Evolutionary conservation across 2,888 invertebrate genomes (phyloP).

Genomic region (Tethea ocularis): DNA sequence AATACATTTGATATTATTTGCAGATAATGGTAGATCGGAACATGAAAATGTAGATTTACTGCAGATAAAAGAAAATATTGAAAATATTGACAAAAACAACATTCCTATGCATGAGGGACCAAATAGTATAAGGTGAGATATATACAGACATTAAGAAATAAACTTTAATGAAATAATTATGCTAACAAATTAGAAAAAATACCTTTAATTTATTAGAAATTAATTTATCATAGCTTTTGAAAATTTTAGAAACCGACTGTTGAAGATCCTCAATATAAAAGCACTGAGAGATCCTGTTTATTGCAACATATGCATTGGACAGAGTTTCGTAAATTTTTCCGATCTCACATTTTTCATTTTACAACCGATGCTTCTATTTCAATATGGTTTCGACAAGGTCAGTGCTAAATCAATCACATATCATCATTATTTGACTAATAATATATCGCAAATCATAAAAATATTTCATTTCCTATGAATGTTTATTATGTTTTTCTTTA

Average conservation of each 20-base stretch:
- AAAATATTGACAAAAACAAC: constrained; percentile 6
- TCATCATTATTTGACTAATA: constrained; percentile 4
- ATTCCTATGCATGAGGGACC: not conserved
- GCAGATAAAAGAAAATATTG: constrained; percentile 22
- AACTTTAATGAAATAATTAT: too few species aligned
- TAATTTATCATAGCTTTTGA: not conserved
- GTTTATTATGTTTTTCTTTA: not conserved
- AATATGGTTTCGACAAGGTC: constrained; percentile 78
- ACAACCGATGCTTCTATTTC: constrained; percentile 84
- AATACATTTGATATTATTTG: constrained; percentile 24
- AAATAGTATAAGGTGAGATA: not conserved
- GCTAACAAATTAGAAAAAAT: too few species aligned
- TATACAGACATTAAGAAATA: too few species aligned
- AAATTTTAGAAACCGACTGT: constrained; percentile 51
- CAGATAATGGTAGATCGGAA: constrained; percentile 41
- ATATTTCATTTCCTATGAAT: not conserved
- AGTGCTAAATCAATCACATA: constrained; percentile 20
- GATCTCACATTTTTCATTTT: constrained; percentile 86
- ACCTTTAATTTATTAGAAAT: too few species aligned
- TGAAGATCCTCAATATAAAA: constrained; percentile 71
- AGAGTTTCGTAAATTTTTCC: constrained; percentile 85
- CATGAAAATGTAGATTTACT: constrained; percentile 56
- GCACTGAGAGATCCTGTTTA: constrained; percentile 79
- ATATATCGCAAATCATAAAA: too few species aligned
- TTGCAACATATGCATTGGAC: constrained; percentile 84